Conservation (phyloP, 2,113 vertebrate species). For the Triplophysa dalaica region DNA sequence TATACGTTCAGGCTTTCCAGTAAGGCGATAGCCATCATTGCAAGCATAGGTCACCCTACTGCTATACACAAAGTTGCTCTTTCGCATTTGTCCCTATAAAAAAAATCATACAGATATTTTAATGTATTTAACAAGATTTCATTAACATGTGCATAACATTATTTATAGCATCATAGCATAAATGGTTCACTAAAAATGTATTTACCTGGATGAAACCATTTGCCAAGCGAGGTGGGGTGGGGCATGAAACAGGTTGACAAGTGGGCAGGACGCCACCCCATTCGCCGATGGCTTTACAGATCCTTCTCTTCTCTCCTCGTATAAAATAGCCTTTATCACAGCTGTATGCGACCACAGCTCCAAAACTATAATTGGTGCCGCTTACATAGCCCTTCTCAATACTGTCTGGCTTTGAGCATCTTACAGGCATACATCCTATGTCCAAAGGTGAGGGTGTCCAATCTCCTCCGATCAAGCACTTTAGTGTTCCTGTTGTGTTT, state of each 20-base stretch:
- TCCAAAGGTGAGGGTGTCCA: constrained; percentile 88
- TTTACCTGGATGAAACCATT: constrained; percentile 88
- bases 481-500: constrained; percentile 85
- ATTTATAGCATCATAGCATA: not conserved
- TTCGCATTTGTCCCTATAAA: constrained; percentile 66
- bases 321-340: constrained; percentile 91
- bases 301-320: constrained; percentile 92
- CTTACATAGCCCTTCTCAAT: constrained; percentile 87
- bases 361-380: constrained; percentile 92
- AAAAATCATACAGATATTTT: not conserved
- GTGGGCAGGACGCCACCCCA: constrained; percentile 87
- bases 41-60: constrained; percentile 84
- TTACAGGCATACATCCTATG: constrained; percentile 87
- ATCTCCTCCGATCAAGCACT: constrained; percentile 86
- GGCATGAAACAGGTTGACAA: constrained; percentile 88
- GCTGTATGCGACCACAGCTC: constrained; percentile 92
- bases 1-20: constrained; percentile 78
- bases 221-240: constrained; percentile 76
- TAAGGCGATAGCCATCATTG: constrained; percentile 80
- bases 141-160: not conserved
- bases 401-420: constrained; percentile 84
- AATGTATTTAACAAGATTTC: not conserved
- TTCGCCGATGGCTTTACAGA: constrained; percentile 88
- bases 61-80: constrained; percentile 79
- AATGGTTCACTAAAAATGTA: not conserved